Conservation (phyloP, 2,113 vertebrate genomes). For the Hippocampus abdominalis region DNA sequence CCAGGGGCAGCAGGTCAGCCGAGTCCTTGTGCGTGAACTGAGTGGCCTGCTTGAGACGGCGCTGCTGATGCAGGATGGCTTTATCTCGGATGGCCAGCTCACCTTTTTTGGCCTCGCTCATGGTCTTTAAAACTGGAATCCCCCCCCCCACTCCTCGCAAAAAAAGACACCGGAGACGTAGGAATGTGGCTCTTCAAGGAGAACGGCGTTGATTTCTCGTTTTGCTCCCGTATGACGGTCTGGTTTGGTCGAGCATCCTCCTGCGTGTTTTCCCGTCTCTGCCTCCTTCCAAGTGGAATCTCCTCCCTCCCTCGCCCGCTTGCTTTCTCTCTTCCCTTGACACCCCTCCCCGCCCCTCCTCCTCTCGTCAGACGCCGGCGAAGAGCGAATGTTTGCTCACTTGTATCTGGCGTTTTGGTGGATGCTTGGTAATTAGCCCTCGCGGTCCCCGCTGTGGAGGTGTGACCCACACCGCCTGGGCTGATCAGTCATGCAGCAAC, state of each 20-base stretch:
- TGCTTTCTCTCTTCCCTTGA: constrained; percentile 8
- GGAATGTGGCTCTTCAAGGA: constrained; percentile 6
- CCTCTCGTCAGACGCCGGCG: constrained; percentile 27
- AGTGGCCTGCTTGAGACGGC: constrained; percentile 89
- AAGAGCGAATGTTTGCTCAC: constrained; percentile 56
- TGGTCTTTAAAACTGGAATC: constrained; percentile 23
- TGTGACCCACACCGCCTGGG: background rate
- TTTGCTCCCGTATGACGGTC: background rate
- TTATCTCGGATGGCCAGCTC: constrained; percentile 81
- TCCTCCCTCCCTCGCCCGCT: constrained; percentile 25
- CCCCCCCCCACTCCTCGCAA: background rate
- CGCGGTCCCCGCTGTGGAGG: background rate
- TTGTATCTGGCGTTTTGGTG: background rate
- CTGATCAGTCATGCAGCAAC: background rate
- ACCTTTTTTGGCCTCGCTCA: constrained; percentile 68
- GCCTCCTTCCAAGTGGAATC: constrained; percentile 9
- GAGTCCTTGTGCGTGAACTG: constrained; percentile 97
- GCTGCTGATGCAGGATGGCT: constrained; percentile 87
- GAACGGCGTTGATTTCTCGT: background rate
- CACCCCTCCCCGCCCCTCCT: constrained; percentile 22
- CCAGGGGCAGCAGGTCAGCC: constrained; percentile 93
- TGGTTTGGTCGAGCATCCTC: constrained; percentile 2
- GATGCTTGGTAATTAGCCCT: constrained; percentile 2
- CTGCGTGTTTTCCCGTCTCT: constrained; percentile 10
- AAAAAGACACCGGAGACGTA: constrained; percentile 7